Conservation (phyloP, 64 coral and sea anemone species). For the Hydrozoanthus tunicans region DNA sequence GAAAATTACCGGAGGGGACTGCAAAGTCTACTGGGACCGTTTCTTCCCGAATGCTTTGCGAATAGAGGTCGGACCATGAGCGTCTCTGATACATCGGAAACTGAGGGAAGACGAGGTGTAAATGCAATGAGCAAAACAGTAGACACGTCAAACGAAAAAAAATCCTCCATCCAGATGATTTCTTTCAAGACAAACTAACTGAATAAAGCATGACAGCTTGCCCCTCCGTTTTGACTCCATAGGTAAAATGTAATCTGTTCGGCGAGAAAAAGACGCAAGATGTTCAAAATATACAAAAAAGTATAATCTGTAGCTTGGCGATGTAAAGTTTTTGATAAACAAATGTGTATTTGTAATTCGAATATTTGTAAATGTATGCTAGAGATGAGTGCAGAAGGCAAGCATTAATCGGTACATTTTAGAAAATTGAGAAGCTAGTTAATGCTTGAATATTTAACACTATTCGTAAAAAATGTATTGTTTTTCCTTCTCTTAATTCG, state of each 20-base stretch:
- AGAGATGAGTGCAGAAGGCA: too few relatives aligned
- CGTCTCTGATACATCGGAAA: not conserved
- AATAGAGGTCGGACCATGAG: not conserved
- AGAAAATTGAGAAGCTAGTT: too few relatives aligned
- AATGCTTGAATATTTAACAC: too few relatives aligned
- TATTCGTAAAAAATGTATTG: too few relatives aligned
- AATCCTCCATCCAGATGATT: not conserved
- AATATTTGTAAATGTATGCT: too few relatives aligned
- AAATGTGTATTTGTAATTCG: too few relatives aligned
- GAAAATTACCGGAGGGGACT: constrained; percentile 67
- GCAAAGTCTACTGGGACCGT: not conserved
- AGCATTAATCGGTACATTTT: too few relatives aligned
- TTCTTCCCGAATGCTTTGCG: constrained; percentile 4
- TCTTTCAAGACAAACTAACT: constrained; percentile 8
- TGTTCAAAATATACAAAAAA: too few relatives aligned
- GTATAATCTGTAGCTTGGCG: too few relatives aligned
- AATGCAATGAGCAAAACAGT: constrained; percentile 7
- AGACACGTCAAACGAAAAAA: not conserved
- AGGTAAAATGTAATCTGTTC: not conserved
- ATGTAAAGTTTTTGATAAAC: too few relatives aligned
- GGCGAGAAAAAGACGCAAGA: too few relatives aligned
- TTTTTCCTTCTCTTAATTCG: too few relatives aligned
- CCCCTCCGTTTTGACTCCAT: not conserved
- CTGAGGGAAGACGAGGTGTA: not conserved
- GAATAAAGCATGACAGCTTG: not conserved